phyloP scores from a whole-genome alignment of 2,888 invertebrate genomes.

The Chymomyza procnemis region DNA sequence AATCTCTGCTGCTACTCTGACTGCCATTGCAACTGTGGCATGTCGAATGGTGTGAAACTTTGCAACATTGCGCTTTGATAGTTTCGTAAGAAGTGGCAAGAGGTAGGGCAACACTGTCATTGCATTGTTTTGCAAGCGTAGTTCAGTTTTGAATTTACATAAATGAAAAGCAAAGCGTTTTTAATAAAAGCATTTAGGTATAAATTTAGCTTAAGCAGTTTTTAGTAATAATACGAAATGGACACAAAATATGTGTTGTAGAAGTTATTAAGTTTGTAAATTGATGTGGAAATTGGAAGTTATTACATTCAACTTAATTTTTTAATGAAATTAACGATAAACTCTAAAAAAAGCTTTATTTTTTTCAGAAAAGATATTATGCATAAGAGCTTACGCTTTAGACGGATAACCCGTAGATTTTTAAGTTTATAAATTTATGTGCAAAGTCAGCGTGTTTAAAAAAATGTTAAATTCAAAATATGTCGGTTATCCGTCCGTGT shows the following conservation, averaged over 20 bases:
- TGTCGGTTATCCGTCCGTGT: too few species aligned
- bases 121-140: constrained; percentile 50
- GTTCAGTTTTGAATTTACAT: constrained; percentile 35
- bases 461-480: too few species aligned
- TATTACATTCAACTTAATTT: too few species aligned
- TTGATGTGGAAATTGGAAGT: too few species aligned
- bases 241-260: neutral
- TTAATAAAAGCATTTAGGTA: neutral
- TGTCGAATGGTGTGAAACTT: constrained; percentile 65
- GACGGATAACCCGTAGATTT: too few species aligned
- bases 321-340: too few species aligned
- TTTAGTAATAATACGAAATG: neutral
- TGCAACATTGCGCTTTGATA: constrained; percentile 9
- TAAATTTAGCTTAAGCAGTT: neutral
- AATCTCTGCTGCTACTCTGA: constrained; percentile 24
- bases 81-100: neutral
- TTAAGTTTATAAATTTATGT: too few species aligned
- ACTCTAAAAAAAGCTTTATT: too few species aligned
- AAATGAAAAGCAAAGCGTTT: neutral
- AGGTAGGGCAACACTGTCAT: neutral
- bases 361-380: too few species aligned
- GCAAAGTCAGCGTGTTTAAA: too few species aligned
- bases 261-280: too few species aligned
- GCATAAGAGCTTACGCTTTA: too few species aligned
- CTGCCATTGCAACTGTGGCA: constrained; percentile 24